Conservation (phyloP, 2,797 vertebrate genomes). For the Glyptemys insculpta region DNA sequence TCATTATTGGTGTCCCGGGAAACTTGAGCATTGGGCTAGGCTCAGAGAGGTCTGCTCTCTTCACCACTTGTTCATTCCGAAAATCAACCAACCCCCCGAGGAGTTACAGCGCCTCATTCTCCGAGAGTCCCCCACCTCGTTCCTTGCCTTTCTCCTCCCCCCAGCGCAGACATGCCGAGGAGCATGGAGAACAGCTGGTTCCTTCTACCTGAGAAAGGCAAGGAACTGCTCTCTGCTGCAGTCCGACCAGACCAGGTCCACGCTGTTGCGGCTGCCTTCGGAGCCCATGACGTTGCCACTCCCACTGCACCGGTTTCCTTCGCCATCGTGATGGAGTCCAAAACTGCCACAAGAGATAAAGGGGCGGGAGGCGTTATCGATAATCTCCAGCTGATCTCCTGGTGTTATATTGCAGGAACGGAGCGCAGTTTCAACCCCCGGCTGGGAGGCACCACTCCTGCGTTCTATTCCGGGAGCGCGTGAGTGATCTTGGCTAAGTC, state of each 20-base stretch:
- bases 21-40: neutral
- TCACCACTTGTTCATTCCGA: too few species aligned
- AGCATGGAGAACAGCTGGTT: neutral
- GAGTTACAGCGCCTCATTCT: neutral
- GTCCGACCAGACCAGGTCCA: constrained; percentile 90
- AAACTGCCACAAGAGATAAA: constrained; percentile 81
- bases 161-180: accelerated
- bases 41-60: neutral
- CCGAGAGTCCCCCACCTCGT: neutral
- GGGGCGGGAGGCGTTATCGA: neutral
- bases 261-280: constrained; percentile 87
- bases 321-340: constrained; percentile 92
- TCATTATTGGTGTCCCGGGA: constrained; percentile 65
- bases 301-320: constrained; percentile 85
- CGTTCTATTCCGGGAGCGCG: neutral
- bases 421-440: neutral
- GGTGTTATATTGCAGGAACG: neutral
- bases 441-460: neutral
- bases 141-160: neutral
- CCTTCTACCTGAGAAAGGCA: constrained; percentile 89
- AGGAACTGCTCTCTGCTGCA: constrained; percentile 91
- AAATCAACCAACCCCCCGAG: neutral
- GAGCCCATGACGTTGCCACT: constrained; percentile 92
- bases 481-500: neutral
- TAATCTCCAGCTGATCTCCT: neutral